These are phyloP conservation scores for Siphonodentalium dalli DNA, from an alignment of 2,888 invertebrate genomes.

Conservation along the genomic window DNA sequence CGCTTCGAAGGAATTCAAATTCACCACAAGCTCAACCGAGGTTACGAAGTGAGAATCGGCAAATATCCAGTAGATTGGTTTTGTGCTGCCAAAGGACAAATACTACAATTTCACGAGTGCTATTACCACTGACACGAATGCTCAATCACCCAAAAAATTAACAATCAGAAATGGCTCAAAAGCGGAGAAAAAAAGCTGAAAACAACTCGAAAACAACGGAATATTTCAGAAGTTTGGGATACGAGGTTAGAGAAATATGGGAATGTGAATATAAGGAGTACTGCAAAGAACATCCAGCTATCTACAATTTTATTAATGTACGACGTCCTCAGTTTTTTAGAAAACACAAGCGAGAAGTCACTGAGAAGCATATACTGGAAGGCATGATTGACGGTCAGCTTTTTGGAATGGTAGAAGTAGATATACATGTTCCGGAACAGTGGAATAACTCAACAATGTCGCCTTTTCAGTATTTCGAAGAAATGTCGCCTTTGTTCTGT, in stretches of 20 bases:
- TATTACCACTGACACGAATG: conserved; percentile 11
- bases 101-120: conserved; percentile 21
- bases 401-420: no score
- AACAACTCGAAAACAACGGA: conserved; percentile 1
- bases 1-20: conserved; percentile 8
- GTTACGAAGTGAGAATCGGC: conserved; percentile 14
- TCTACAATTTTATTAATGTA: no score
- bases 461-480: no score
- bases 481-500: no score
- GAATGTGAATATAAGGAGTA: conserved; percentile 13
- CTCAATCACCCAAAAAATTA: neutral
- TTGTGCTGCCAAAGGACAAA: no score
- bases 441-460: no score
- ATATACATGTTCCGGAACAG: no score
- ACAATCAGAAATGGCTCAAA: neutral
- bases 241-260: conserved; percentile 7
- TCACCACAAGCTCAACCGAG: conserved; percentile 19
- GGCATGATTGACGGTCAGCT: no score
- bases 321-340: no score
- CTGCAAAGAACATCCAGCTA: no score
- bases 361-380: no score
- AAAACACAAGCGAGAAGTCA: no score
- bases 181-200: neutral
- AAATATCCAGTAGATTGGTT: conserved; percentile 22
- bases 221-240: neutral